Conservation (phyloP, 2,797 vertebrate species). For the Hemitrygon akajei region DNA sequence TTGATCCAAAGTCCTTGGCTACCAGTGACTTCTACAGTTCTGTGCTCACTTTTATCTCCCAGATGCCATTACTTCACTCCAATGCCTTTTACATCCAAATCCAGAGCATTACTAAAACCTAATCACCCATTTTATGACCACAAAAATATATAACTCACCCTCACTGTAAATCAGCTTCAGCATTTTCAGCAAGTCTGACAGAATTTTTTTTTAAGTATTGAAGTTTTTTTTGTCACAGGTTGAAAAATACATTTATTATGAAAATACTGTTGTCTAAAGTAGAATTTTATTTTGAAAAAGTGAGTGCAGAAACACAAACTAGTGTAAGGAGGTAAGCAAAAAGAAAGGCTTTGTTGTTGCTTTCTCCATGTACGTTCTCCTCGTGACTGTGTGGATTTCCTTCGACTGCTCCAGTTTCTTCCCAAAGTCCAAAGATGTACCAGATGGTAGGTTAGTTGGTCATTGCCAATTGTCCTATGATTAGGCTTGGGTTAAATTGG, state of each 20-base stretch:
- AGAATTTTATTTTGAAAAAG: background rate
- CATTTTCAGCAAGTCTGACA: background rate
- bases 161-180: background rate
- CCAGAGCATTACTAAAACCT: constrained; percentile 17
- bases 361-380: background rate
- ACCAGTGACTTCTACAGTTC: background rate
- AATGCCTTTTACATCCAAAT: constrained; percentile 27
- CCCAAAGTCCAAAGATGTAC: too few species aligned
- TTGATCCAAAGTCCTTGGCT: constrained; percentile 43
- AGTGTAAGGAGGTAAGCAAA: background rate
- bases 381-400: too few species aligned
- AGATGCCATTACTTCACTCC: constrained; percentile 7
- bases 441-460: too few species aligned
- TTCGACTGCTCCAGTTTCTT: too few species aligned
- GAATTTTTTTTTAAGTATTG: background rate
- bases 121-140: constrained; percentile 25
- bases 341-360: background rate
- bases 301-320: too few species aligned
- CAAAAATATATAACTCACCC: background rate
- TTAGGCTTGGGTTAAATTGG: too few species aligned
- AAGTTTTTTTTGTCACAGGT: background rate
- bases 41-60: background rate
- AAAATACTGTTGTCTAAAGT: background rate
- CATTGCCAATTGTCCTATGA: too few species aligned
- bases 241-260: background rate